Percentiles rank a stretch among this genome's conserved stretches.
phyloP scores from a whole-genome alignment of 92 coral and sea anemone genomes.

The Blastomussa wellsi region DNA sequence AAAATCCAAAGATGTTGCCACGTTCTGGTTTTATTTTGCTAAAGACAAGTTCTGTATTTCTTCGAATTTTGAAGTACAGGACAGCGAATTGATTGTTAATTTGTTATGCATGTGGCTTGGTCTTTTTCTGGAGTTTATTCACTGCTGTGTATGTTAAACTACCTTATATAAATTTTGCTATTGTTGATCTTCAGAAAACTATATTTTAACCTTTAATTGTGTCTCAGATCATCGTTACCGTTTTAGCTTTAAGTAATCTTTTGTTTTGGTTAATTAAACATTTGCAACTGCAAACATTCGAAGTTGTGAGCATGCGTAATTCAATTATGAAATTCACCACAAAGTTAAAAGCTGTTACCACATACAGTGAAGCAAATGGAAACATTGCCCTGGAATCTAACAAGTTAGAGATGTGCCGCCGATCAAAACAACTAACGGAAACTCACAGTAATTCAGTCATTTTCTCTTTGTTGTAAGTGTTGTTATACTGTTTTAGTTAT shows the following conservation, averaged over 20 bases:
- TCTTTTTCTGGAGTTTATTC: background rate
- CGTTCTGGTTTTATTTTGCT: background rate
- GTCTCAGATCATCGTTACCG: background rate
- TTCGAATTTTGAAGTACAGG: background rate
- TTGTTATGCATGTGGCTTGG: background rate
- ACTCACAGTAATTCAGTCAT: background rate
- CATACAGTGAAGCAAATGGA: background rate
- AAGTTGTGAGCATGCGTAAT: slow-evolving; percentile 19
- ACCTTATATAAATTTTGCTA: background rate
- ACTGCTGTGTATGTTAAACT: background rate
- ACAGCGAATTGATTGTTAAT: background rate
- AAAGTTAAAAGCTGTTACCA: slow-evolving; percentile 26
- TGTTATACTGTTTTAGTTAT: background rate
- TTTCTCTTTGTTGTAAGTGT: background rate
- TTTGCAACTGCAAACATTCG: background rate
- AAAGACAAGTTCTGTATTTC: too few species aligned
- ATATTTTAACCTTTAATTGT: background rate
- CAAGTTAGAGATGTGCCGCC: slow-evolving; percentile 22
- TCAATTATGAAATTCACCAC: slow-evolving; percentile 19
- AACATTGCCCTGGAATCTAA: slow-evolving; percentile 3
- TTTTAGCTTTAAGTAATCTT: background rate
- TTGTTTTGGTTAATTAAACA: slow-evolving; percentile 1
- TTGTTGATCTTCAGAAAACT: background rate
- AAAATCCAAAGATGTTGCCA: background rate
- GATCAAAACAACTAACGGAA: background rate